These are phyloP conservation scores for Halictus rubicundus DNA, from an alignment of 1,140 invertebrate genomes.

Conservation along the genomic window DNA sequence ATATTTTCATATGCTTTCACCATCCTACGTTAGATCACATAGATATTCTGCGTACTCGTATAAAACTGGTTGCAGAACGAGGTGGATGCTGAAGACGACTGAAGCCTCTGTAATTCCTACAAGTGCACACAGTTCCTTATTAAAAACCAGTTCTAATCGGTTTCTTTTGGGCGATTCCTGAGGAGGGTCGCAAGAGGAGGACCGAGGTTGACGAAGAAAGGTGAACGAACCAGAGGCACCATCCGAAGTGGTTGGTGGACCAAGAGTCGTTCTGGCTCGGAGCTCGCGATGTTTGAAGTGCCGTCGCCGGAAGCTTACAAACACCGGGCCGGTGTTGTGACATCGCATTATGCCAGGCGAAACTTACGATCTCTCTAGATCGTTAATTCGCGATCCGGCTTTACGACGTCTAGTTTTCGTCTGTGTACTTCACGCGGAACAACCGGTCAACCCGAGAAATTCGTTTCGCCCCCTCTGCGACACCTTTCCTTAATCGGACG, in stretches of 20 bases:
- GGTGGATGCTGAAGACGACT: no score
- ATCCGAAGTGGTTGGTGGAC: neutral
- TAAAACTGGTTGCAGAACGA: no score
- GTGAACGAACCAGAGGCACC: constrained; percentile 54
- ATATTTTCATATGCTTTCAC: no score
- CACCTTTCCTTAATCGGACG: no score
- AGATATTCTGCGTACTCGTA: no score
- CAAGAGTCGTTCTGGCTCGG: constrained; percentile 72
- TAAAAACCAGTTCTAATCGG: no score
- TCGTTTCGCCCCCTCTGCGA: no score
- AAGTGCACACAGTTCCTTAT: no score
- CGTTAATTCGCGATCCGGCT: constrained; percentile 76
- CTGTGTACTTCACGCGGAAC: constrained; percentile 17
- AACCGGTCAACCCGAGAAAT: neutral
- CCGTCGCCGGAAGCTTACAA: constrained; percentile 80
- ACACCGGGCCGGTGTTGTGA: constrained; percentile 80
- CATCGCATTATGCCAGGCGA: constrained; percentile 79
- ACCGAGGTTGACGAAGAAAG: neutral
- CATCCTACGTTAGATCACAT: no score
- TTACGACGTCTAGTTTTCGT: constrained; percentile 51
- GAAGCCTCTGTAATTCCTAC: no score
- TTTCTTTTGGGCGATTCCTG: no score
- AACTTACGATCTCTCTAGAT: constrained; percentile 79
- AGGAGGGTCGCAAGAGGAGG: no score
- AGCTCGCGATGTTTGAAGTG: constrained; percentile 80